Percentiles rank a stretch among this genome's conserved stretches.
These are phyloP conservation scores for Coregonus ussuriensis DNA, from an alignment of 2,797 vertebrate genomes.

Conservation along the genomic window DNA sequence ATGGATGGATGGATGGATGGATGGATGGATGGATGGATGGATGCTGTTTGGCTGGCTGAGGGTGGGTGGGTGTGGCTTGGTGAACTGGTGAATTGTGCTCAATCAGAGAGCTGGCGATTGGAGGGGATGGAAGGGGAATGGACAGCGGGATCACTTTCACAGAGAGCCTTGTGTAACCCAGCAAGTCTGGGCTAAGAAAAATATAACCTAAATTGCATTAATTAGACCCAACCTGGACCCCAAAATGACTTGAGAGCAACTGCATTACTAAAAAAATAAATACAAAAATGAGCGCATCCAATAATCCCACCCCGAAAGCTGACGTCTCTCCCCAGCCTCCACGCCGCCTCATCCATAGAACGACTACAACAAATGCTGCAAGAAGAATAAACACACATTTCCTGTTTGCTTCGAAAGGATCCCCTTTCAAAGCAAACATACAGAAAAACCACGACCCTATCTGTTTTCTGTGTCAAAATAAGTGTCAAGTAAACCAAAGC, in stretches of 20 bases:
- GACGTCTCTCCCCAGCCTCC: constrained; percentile 33
- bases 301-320: constrained; percentile 45
- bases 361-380: constrained; percentile 43
- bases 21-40: background rate
- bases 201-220: constrained; percentile 83
- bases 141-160: constrained; percentile 78
- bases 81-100: constrained; percentile 57
- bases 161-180: constrained; percentile 81
- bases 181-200: constrained; percentile 78
- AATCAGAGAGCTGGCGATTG: constrained; percentile 44
- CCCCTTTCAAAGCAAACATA: constrained; percentile 48
- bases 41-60: constrained; percentile 28
- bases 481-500: constrained; percentile 34
- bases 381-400: constrained; percentile 51
- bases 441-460: constrained; percentile 19
- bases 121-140: constrained; percentile 19
- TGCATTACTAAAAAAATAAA: constrained; percentile 26
- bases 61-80: constrained; percentile 55
- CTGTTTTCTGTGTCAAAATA: constrained; percentile 43
- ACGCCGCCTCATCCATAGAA: constrained; percentile 34
- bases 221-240: constrained; percentile 66
- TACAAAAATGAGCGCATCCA: constrained; percentile 32
- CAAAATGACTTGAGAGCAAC: constrained; percentile 65
- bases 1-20: background rate
- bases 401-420: constrained; percentile 28